Percentiles rank a stretch among this genome's conserved stretches.
Conservation (phyloP, 2,888 invertebrate species). For the Megamerina dolium region DNA sequence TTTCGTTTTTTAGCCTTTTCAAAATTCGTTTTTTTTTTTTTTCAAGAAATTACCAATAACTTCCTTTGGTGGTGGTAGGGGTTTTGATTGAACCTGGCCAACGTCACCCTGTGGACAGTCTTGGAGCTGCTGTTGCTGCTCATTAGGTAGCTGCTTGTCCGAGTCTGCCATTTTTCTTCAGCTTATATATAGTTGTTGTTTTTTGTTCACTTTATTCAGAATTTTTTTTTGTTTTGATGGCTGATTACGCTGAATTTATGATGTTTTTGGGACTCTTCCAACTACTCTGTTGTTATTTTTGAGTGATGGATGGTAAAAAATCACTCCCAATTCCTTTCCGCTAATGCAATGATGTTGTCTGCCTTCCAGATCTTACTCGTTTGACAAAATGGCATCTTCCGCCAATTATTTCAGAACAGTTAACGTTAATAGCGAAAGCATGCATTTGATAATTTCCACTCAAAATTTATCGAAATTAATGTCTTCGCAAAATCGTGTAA, state of each 20-base stretch:
- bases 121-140: constrained; percentile 56
- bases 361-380: constrained; percentile 55
- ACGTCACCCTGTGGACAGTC: constrained; percentile 36
- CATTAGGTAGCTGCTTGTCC: constrained; percentile 60
- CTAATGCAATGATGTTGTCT: constrained; percentile 58
- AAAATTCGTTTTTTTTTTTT: too few relatives aligned
- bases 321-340: constrained; percentile 64
- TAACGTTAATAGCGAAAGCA: too few relatives aligned
- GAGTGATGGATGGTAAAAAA: constrained; percentile 55
- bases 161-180: constrained; percentile 78
- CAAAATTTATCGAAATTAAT: background rate
- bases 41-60: constrained; percentile 66
- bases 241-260: too few relatives aligned
- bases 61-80: constrained; percentile 63
- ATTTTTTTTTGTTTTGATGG: constrained; percentile 24
- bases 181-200: constrained; percentile 20
- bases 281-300: constrained; percentile 46
- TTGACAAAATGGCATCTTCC: constrained; percentile 28
- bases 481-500: too few relatives aligned
- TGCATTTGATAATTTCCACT: too few relatives aligned
- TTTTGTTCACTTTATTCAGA: constrained; percentile 15
- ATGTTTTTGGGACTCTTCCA: constrained; percentile 38
- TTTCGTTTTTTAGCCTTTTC: too few relatives aligned
- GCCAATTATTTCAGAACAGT: too few relatives aligned
- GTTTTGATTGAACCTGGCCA: constrained; percentile 39